These are phyloP conservation scores for Orchesella flavescens DNA, from an alignment of 2,888 invertebrate genomes.

Conservation along the genomic window DNA sequence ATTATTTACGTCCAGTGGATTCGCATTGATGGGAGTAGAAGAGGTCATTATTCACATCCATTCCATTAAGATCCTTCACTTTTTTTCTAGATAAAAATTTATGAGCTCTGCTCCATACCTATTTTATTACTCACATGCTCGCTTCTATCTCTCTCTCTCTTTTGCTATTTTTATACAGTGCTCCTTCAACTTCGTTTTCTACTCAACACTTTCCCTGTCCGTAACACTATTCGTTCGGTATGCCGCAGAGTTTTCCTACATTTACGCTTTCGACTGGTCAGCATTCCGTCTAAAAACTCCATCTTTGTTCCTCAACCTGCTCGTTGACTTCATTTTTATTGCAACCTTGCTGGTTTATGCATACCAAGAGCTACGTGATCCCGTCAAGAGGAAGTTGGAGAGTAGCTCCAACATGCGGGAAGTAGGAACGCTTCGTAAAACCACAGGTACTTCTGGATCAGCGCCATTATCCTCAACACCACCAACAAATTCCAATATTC, in stretches of 20 bases:
- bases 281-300: constrained; percentile 56
- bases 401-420: neutral
- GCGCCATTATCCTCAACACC: constrained; percentile 47
- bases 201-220: constrained; percentile 50
- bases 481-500: constrained; percentile 53
- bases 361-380: constrained; percentile 53
- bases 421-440: neutral
- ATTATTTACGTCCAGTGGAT: constrained; percentile 57
- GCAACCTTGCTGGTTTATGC: constrained; percentile 51
- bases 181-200: constrained; percentile 63
- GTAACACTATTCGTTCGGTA: constrained; percentile 61
- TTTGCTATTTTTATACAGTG: constrained; percentile 44
- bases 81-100: constrained; percentile 2
- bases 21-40: constrained; percentile 61
- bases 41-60: constrained; percentile 41
- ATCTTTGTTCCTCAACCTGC: constrained; percentile 48
- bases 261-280: constrained; percentile 62
- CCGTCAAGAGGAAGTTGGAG: constrained; percentile 34
- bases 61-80: constrained; percentile 9
- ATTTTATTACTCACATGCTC: too few relatives aligned
- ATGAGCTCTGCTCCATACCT: neutral
- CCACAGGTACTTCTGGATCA: constrained; percentile 38
- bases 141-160: neutral
- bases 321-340: constrained; percentile 57
- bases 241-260: constrained; percentile 54